Conservation (phyloP, 2,888 invertebrate species). For the Fragum whitleyi region DNA sequence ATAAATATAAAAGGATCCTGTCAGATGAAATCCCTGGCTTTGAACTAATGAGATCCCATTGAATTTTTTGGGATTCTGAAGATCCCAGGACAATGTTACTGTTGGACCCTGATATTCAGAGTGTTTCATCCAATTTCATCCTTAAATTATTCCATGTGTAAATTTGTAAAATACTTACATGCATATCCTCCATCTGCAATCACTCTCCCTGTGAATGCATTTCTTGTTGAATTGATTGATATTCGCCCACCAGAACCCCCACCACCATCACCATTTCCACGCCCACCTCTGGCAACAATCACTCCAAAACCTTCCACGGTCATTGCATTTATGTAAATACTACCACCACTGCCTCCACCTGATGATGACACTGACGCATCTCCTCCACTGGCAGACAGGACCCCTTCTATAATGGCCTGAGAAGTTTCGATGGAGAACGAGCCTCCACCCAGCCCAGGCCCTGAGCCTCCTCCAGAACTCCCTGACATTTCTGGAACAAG, state of each 20-base stretch:
- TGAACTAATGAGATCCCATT: no score
- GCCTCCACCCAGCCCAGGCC: constrained; percentile 70
- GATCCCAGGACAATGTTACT: no score
- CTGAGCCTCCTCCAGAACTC: constrained; percentile 68
- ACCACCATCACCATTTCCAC: constrained; percentile 64
- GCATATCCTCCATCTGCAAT: constrained; percentile 67
- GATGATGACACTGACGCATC: constrained; percentile 53
- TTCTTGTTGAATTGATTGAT: constrained; percentile 44
- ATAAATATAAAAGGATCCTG: no score
- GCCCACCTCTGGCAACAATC: constrained; percentile 68
- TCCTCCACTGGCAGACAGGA: constrained; percentile 71
- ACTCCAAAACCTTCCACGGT: constrained; percentile 62
- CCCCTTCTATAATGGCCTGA: constrained; percentile 66
- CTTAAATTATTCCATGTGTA: no score
- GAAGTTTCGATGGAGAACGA: constrained; percentile 46
- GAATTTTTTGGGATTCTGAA: no score
- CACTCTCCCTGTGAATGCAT: constrained; percentile 53
- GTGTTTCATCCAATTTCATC: no score
- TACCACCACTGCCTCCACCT: constrained; percentile 74
- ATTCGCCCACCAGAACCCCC: constrained; percentile 73
- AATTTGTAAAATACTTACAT: constrained; percentile 50
- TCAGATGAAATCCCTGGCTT: no score
- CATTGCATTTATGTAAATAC: constrained; percentile 56
- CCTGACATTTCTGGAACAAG: constrained; percentile 54
- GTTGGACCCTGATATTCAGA: no score